Conservation (phyloP, 2,888 invertebrate species). For the Heliconius sara region DNA sequence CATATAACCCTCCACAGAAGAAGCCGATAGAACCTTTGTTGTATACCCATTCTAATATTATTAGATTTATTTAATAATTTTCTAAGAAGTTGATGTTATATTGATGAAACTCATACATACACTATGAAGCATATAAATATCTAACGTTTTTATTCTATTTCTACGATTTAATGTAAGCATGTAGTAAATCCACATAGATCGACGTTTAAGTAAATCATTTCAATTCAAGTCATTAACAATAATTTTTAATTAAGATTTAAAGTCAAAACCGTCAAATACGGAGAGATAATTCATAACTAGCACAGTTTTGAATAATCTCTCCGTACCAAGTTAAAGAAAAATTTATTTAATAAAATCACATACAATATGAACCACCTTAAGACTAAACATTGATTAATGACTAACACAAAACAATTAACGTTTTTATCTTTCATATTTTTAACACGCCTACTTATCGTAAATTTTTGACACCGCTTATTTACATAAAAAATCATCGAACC, state of each 20-base stretch:
- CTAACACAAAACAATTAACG: constrained; percentile 13
- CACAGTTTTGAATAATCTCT: too few species aligned
- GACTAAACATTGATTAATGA: background rate
- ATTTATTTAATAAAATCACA: background rate
- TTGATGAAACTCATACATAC: too few species aligned
- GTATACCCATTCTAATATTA: background rate
- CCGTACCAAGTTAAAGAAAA: background rate
- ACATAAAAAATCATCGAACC: constrained; percentile 42
- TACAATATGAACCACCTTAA: background rate
- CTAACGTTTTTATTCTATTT: too few species aligned
- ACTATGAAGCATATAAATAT: too few species aligned
- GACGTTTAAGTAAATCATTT: too few species aligned
- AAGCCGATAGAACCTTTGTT: constrained; percentile 44
- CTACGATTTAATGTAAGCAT: too few species aligned
- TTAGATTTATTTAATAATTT: background rate
- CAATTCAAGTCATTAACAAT: too few species aligned
- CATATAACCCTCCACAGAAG: constrained; percentile 50
- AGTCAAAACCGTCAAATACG: too few species aligned
- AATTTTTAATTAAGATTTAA: too few species aligned
- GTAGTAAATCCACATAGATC: too few species aligned
- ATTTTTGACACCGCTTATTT: constrained; percentile 42
- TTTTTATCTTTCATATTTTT: background rate
- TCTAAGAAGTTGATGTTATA: background rate
- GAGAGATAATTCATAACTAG: too few species aligned
- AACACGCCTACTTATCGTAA: constrained; percentile 40